phyloP scores from a whole-genome alignment of 2,888 invertebrate species.

The Cephus pygmeus region DNA sequence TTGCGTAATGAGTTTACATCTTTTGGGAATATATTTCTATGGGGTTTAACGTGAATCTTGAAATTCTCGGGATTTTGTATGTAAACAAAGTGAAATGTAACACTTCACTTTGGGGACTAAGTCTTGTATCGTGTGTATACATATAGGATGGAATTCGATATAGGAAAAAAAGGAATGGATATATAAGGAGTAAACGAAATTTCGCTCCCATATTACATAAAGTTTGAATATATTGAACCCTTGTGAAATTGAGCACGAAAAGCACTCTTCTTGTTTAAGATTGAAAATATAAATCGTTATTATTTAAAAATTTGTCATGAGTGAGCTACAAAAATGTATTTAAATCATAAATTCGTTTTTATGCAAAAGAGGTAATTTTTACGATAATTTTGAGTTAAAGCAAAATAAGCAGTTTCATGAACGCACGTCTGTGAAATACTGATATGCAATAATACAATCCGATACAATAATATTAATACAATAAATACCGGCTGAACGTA shows the following conservation, averaged over 20 bases:
- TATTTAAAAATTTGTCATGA: not conserved
- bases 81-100: not conserved
- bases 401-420: not conserved
- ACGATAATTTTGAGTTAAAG: not conserved
- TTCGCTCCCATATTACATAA: constrained; percentile 12
- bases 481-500: not conserved
- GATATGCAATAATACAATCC: not conserved
- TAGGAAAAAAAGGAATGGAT: not conserved
- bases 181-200: constrained; percentile 6
- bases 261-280: not conserved
- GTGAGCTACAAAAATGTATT: not conserved
- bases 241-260: not conserved
- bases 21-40: too few species aligned
- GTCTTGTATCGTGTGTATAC: not conserved
- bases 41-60: not conserved
- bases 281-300: not conserved
- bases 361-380: not conserved
- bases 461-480: too few species aligned
- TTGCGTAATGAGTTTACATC: not conserved
- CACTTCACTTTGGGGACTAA: not conserved
- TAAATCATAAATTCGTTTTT: not conserved
- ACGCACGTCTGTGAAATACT: not conserved
- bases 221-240: constrained; percentile 20
- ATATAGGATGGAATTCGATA: not conserved
- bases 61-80: not conserved